Conservation (phyloP, 1,140 invertebrate species). For the Lerema accius region DNA sequence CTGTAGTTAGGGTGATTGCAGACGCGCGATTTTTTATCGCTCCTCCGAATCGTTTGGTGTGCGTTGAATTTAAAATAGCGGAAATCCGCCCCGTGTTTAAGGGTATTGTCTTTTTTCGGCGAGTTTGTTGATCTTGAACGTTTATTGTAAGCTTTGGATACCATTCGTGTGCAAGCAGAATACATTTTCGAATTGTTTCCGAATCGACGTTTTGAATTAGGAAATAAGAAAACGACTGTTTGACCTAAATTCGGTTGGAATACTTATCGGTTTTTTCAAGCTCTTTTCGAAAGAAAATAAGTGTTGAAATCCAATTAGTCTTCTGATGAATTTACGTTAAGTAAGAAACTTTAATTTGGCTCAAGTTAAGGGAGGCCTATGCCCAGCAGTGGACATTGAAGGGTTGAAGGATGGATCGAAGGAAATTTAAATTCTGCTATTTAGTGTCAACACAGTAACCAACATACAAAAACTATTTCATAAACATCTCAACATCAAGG, state of each 20-base stretch:
- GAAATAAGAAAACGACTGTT: background rate
- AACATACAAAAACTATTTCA: no score
- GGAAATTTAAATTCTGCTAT: no score
- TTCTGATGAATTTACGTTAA: no score
- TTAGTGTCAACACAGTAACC: no score
- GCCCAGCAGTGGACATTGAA: no score
- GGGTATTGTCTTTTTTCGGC: conserved; percentile 1
- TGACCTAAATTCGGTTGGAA: background rate
- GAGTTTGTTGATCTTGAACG: background rate
- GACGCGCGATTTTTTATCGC: conserved; percentile 34
- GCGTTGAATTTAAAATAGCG: conserved; percentile 1
- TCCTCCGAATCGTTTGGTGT: conserved; percentile 8
- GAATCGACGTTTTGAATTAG: background rate
- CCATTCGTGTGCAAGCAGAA: background rate
- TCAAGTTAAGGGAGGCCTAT: no score
- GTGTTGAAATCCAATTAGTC: background rate
- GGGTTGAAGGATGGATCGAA: no score
- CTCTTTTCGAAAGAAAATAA: background rate
- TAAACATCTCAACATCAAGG: no score
- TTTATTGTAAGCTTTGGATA: background rate
- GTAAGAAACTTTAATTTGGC: no score
- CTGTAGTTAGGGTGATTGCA: conserved; percentile 40
- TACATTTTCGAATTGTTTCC: conserved; percentile 1
- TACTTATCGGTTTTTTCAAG: background rate
- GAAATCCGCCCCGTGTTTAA: conserved; percentile 5